These are phyloP conservation scores for Tamandua tetradactyla DNA, from an alignment of 2,797 vertebrate genomes.

Conservation along the genomic window DNA sequence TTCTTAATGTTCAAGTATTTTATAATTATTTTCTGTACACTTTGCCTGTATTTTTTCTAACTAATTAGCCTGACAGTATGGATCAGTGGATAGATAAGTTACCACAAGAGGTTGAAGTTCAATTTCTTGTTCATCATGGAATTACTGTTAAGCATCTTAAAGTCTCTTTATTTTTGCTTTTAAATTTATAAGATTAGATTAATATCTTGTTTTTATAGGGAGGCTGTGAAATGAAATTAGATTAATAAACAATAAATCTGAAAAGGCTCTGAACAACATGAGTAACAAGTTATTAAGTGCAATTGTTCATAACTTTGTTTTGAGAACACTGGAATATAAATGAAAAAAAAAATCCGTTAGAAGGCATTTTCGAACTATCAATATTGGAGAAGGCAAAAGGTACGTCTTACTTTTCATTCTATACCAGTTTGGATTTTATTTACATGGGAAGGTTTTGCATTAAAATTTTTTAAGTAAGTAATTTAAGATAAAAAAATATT, in stretches of 20 bases:
- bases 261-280: conserved; percentile 19
- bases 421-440: neutral
- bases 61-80: neutral
- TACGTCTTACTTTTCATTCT: neutral
- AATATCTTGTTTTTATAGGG: conserved; percentile 36
- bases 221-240: conserved; percentile 9
- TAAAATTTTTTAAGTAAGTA: conserved; percentile 42
- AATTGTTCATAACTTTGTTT: conserved; percentile 50
- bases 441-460: neutral
- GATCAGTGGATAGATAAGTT: neutral
- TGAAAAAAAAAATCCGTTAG: conserved; percentile 22
- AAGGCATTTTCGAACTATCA: conserved; percentile 45
- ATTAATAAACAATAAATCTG: conserved; percentile 48
- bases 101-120: conserved; percentile 28
- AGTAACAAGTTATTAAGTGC: conserved; percentile 27
- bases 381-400: neutral
- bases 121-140: neutral
- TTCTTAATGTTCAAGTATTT: conserved; percentile 30
- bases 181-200: conserved; percentile 49
- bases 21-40: conserved; percentile 11
- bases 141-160: conserved; percentile 14
- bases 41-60: neutral
- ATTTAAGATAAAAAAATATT: conserved; percentile 38
- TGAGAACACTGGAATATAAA: neutral
- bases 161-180: conserved; percentile 38